phyloP scores from a whole-genome alignment of 1,140 invertebrate species.

The Oscheius sp. region DNA sequence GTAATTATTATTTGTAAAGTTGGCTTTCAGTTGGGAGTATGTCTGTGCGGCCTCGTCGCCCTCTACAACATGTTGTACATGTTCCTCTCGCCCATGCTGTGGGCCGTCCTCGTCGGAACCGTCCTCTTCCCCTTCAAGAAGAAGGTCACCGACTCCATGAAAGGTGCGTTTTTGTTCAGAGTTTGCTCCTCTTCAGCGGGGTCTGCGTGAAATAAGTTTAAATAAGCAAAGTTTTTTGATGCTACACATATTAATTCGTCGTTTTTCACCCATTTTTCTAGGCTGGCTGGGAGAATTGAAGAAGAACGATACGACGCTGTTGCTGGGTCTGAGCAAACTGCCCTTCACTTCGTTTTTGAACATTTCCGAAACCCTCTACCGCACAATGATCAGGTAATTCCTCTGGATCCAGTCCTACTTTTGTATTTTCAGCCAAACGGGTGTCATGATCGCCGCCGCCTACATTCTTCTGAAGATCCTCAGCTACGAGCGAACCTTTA shows the following conservation, averaged over 20 bases:
- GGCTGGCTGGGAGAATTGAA: conserved; percentile 69
- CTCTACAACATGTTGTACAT: conserved; percentile 81
- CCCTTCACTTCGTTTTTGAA: conserved; percentile 73
- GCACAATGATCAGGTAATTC: conserved; percentile 47
- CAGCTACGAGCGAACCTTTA: conserved; percentile 50
- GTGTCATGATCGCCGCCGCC: conserved; percentile 39
- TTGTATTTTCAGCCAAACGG: conserved; percentile 44
- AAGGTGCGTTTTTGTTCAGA: not conserved
- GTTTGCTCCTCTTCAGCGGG: too few species aligned
- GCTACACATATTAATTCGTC: too few species aligned
- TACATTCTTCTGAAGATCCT: conserved; percentile 54
- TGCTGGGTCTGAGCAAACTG: conserved; percentile 71
- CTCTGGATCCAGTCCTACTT: not conserved
- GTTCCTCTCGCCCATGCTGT: conserved; percentile 85
- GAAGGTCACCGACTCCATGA: conserved; percentile 50
- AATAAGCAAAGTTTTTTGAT: too few species aligned
- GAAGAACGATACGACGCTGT: conserved; percentile 64
- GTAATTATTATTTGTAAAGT: not conserved
- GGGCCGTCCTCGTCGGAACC: conserved; percentile 86
- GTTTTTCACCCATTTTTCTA: too few species aligned
- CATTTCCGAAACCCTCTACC: conserved; percentile 72
- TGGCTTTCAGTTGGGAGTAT: conserved; percentile 61
- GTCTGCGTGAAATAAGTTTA: too few species aligned
- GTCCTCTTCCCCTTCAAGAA: conserved; percentile 84
- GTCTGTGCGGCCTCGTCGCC: conserved; percentile 71